Base-by-base conservation (phyloP, 2,888 invertebrate species). In the Eurytoma californica region DNA sequence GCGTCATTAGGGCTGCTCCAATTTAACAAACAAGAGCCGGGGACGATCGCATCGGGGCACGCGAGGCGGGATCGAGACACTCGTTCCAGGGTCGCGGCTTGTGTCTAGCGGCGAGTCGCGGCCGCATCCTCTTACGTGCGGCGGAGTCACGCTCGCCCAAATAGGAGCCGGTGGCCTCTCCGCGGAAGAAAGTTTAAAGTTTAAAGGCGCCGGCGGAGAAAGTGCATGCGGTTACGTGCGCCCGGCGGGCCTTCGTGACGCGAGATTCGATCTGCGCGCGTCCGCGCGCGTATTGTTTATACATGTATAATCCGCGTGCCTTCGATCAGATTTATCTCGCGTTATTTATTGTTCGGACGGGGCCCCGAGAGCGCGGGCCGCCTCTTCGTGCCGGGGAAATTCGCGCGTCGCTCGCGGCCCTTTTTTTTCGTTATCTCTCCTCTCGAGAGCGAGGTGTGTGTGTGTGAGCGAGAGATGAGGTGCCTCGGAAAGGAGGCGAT, bases 181-280 rank as follows among this genome's bases (percentile, higher is more conserved):
- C 14, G 39, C n/a, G 28, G 69, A 72, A 72, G 77, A 77, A 77
- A 77, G 77, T 77, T 77, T 77, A 72, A 49, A 68, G 63, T 68
- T 69, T 55, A 72, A 30, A 70, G 57, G 66, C 60, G n/a, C n/a
- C 53, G n/a, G 30, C n/a, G 63, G 28, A 65, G 79, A 79, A 74
- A 79, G 74, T 74, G 79, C 24, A 24, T 2, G 24, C 70, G 79
- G 74, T 79, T 79, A 79, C 79, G 79, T 70, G 72, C 51, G 67
- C 65, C 57, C 61, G 63, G 20, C 51, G 60, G 61, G n/a, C 49
- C 24, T 28, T 68, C 75, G 75, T 75, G 68, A 75, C 68, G 16
- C 69, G 60, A 65, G 79, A 79, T 79, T 79, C 65, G 74, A 74
- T 79, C 79, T 65, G 51, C 63, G 18, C 39, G n/a, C 70, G 24